These are phyloP conservation scores for Margaritifera margaritifera DNA, from an alignment of 2,888 invertebrate genomes.

Conservation along the genomic window DNA sequence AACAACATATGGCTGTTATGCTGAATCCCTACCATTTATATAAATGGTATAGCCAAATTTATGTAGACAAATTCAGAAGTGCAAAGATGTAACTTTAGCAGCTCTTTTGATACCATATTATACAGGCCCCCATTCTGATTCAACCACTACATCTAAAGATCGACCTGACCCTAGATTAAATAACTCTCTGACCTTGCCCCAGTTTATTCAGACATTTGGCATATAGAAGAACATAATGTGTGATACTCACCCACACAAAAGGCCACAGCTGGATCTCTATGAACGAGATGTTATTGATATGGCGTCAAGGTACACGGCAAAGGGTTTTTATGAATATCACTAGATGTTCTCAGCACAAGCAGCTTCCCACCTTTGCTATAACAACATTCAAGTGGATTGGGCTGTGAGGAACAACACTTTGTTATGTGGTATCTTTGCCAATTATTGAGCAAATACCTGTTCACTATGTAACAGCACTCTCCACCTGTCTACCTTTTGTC, in stretches of 20 bases:
- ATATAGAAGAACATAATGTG: conserved; percentile 22
- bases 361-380: too few relatives aligned
- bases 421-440: too few relatives aligned
- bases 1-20: conserved; percentile 9
- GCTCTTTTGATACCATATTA: conserved; percentile 12
- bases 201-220: conserved; percentile 19
- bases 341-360: too few relatives aligned
- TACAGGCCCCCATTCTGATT: background rate
- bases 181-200: background rate
- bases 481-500: too few relatives aligned
- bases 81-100: conserved; percentile 18
- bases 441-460: too few relatives aligned
- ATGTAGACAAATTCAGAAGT: conserved; percentile 10
- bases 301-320: too few relatives aligned
- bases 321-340: too few relatives aligned
- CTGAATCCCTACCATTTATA: conserved; percentile 12
- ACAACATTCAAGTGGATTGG: too few relatives aligned
- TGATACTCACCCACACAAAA: conserved; percentile 1
- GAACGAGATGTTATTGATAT: too few relatives aligned
- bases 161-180: conserved; percentile 7
- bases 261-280: too few relatives aligned
- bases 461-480: too few relatives aligned
- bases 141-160: background rate
- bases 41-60: conserved; percentile 7
- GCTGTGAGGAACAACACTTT: too few relatives aligned